A percentile compares a stretch with the other conserved stretches of the same genome.
Evolutionary conservation across 2,797 vertebrate genomes (phyloP).

Genomic region (Tamandua tetradactyla): DNA sequence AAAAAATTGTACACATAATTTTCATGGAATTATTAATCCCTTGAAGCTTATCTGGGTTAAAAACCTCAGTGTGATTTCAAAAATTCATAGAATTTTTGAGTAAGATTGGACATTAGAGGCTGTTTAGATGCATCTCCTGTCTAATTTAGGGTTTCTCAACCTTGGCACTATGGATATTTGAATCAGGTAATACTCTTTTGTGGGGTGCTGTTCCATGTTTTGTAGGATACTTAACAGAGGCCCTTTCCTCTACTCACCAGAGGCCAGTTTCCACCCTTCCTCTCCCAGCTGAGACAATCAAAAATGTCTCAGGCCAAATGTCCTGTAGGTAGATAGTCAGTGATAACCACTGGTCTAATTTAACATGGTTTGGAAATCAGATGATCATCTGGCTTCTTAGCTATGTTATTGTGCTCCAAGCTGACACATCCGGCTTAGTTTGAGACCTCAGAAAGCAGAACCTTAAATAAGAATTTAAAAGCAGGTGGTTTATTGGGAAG

Average conservation of each 20-base stretch:
- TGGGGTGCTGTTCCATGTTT: neutral
- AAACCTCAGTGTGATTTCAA: neutral
- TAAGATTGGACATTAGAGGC: neutral
- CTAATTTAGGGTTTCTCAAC: neutral
- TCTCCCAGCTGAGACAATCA: neutral
- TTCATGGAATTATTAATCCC: neutral
- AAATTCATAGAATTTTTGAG: constrained; percentile 16
- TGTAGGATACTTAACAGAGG: neutral
- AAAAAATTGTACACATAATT: neutral
- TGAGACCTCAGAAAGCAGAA: neutral
- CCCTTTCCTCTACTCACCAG: neutral
- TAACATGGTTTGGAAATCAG: neutral
- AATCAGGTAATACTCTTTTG: neutral
- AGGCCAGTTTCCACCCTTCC: neutral
- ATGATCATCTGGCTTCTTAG: neutral
- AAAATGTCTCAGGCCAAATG: neutral
- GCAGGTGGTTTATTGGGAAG: neutral
- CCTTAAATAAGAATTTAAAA: neutral
- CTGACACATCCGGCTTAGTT: neutral
- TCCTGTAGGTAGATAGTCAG: neutral
- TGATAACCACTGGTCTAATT: neutral
- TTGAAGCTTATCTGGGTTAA: neutral
- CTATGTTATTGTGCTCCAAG: neutral
- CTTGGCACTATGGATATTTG: neutral
- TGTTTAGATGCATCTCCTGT: neutral